Percentiles rank a stretch among this genome's conserved stretches.
Conservation (phyloP, 1,140 invertebrate genomes). For the Hestina assimilis region DNA sequence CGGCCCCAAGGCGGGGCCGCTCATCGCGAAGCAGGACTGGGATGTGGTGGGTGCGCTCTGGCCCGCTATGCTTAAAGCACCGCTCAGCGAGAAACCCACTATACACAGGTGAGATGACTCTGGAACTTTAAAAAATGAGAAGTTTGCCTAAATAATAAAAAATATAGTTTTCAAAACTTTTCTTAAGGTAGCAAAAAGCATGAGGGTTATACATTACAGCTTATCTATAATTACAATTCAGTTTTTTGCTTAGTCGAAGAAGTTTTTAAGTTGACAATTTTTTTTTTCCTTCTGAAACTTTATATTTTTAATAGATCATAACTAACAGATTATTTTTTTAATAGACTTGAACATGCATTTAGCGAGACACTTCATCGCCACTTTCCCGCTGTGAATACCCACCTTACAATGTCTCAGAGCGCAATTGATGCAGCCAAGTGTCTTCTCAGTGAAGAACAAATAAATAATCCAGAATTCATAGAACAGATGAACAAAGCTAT, state of each 20-base stretch:
- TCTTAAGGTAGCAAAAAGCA: no score
- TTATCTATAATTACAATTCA: no score
- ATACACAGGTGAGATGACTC: slow-evolving; percentile 45
- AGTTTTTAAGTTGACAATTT: no score
- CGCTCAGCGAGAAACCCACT: slow-evolving; percentile 64
- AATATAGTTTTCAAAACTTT: no score
- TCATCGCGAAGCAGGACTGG: slow-evolving; percentile 88
- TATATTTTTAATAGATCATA: no score
- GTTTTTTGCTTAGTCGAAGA: no score
- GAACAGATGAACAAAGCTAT: slow-evolving; percentile 67
- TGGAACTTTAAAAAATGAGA: neutral
- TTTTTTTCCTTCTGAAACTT: no score
- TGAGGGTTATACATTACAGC: no score
- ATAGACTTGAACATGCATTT: slow-evolving; percentile 82
- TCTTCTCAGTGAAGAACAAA: slow-evolving; percentile 65
- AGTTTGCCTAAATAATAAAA: no score
- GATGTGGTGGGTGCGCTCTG: slow-evolving; percentile 84
- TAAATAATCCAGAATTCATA: slow-evolving; percentile 42
- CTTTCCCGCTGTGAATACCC: slow-evolving; percentile 81
- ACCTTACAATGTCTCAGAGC: slow-evolving; percentile 76
- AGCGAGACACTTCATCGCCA: slow-evolving; percentile 71
- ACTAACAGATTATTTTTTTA: neutral
- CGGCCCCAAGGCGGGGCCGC: slow-evolving; percentile 80
- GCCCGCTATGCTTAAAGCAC: slow-evolving; percentile 79
- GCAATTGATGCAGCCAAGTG: slow-evolving; percentile 75